Percentiles rank a stretch among this genome's conserved stretches.
Conservation (phyloP, 2,888 invertebrate species). For the Panopea generosa region DNA sequence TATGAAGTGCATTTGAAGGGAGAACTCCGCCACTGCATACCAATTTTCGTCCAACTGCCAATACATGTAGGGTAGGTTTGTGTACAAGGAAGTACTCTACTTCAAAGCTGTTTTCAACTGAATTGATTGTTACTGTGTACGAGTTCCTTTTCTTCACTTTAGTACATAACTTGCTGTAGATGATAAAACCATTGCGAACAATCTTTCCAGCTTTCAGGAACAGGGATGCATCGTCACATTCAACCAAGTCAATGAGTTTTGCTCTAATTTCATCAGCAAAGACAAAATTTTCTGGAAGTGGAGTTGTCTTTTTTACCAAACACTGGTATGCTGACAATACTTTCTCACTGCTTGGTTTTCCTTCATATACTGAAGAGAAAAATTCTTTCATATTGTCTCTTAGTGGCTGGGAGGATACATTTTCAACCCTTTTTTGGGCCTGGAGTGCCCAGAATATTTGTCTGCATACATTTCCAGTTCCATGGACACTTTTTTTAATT, state of each 20-base stretch:
- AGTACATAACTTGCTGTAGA: constrained; percentile 29
- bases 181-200: constrained; percentile 20
- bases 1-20: constrained; percentile 16
- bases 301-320: constrained; percentile 9
- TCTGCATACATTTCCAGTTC: constrained; percentile 48
- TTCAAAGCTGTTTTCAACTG: constrained; percentile 13
- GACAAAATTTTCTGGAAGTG: constrained; percentile 4
- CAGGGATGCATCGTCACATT: background rate
- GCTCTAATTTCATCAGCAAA: constrained; percentile 17
- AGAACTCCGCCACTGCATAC: constrained; percentile 11
- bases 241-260: constrained; percentile 3
- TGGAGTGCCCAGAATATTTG: constrained; percentile 52
- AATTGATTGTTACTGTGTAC: constrained; percentile 21
- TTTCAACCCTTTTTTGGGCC: constrained; percentile 38
- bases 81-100: constrained; percentile 26
- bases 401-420: constrained; percentile 1
- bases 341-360: background rate
- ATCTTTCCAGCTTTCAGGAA: constrained; percentile 19
- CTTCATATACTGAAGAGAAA: constrained; percentile 11
- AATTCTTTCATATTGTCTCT: constrained; percentile 8
- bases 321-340: background rate
- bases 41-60: constrained; percentile 28
- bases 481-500: constrained; percentile 43
- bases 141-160: constrained; percentile 43
- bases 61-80: constrained; percentile 15